Evolutionary conservation across 2,113 vertebrate genomes (phyloP).

Genomic region (Neodontobutis hainanensis): DNA sequence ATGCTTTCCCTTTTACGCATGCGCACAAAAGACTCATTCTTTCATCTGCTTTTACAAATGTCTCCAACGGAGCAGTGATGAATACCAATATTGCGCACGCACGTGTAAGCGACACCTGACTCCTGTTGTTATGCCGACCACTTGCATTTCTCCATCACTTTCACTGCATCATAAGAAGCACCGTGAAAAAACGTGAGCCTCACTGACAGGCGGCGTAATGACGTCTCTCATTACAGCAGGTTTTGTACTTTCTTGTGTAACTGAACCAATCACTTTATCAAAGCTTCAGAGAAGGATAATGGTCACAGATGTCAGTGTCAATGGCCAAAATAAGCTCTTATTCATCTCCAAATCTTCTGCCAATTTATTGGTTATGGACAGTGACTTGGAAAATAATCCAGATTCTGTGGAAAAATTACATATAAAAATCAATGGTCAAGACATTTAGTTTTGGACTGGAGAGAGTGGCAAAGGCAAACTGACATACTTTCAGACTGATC

Average conservation of each 20-base stretch:
- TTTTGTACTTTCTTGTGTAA: not conserved
- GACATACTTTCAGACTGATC: no score
- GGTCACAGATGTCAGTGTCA: no score
- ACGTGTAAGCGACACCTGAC: conserved; percentile 51
- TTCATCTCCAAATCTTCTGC: no score
- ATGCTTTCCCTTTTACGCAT: not conserved
- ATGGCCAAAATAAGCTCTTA: no score
- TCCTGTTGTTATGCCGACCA: conserved; percentile 72
- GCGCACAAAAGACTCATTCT: not conserved
- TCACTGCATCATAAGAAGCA: conserved; percentile 11
- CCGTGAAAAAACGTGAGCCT: conserved; percentile 19
- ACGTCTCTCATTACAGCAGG: conserved; percentile 8
- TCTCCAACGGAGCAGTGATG: not conserved
- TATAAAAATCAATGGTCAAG: no score
- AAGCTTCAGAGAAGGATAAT: no score
- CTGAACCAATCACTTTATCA: not conserved
- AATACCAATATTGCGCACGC: conserved; percentile 23
- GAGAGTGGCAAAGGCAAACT: no score
- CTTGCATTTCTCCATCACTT: conserved; percentile 38
- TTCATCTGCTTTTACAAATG: not conserved
- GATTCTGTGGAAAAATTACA: no score
- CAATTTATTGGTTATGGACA: no score
- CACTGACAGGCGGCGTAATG: conserved; percentile 1
- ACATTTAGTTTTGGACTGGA: no score
- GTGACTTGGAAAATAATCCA: no score